Evolutionary conservation across 2,888 invertebrate species (phyloP), one percentile per base, ranked within the genome.

Genomic region (Cartodere bifasciata): DNA sequence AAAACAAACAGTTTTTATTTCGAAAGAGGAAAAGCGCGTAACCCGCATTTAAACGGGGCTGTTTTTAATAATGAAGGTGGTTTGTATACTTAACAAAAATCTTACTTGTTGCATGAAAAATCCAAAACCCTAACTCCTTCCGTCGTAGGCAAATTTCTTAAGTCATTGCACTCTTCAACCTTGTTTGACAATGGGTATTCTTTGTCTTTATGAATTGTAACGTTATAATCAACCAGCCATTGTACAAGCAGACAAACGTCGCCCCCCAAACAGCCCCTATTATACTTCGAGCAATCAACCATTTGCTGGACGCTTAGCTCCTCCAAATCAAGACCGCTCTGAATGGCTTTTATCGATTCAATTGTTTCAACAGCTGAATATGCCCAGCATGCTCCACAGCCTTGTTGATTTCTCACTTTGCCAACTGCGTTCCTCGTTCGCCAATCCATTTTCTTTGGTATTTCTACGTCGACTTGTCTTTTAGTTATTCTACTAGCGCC

Each of bases 311-410:
- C 75, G 50, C 85, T 85, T 5, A 84, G 67, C 2, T 62, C 46
- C 15, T 64, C 55, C 13, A 80, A 52, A 15, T 64, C 67, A 1
- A 22, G 17, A 9, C 72, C 73, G 28, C 65, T 71, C 44, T 68
- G 67, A 12, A 83, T 69, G 1, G 84, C 82, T 26, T 70, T 58
- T 79, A 84, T 81, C 1, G 82, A 70, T 56, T 87, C 87, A 27
- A 78, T 68, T 16, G 73, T 72, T 43, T 75, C 80, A 2, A 84
- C 64, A 0, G 76, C 73, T 50, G 83, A 81, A 57, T 84, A 85
- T 0, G 86, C 86, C 85, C 86, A 87, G 54, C 87, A 87, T 0
- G 84, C 86, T 2, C 86, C 86, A 57, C 87, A 87, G 6, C 65
- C 47, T 7, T 73, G 73, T 56, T 87, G 87, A 55, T 77, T 72